Percentiles rank a stretch among this genome's conserved stretches.
Conservation (phyloP, 92 coral and sea anemone species). For the Paragorgia papillata region DNA sequence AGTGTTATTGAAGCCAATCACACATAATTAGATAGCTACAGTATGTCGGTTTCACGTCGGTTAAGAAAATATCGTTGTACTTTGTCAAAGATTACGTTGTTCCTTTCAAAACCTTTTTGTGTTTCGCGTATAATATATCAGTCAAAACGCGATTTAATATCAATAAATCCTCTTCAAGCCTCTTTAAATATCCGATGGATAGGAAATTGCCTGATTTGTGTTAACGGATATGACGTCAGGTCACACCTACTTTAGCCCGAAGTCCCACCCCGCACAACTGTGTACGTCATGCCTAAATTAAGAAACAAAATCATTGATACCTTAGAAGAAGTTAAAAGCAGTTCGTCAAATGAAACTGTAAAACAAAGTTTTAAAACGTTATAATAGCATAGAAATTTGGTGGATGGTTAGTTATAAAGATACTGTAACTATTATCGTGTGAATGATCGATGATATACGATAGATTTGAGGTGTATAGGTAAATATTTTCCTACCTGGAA, state of each 20-base stretch:
- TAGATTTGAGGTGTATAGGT: background rate
- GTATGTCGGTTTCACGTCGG: too few relatives aligned
- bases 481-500: background rate
- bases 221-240: constrained; percentile 43
- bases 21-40: too few relatives aligned
- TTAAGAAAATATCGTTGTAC: too few relatives aligned
- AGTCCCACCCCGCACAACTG: constrained; percentile 9
- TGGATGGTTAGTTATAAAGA: background rate
- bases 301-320: background rate
- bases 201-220: constrained; percentile 22
- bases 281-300: constrained; percentile 32
- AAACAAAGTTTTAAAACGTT: background rate
- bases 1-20: too few relatives aligned
- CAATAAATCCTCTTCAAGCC: background rate
- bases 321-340: constrained; percentile 1
- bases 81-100: too few relatives aligned
- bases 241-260: constrained; percentile 21
- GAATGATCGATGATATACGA: background rate
- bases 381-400: background rate
- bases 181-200: constrained; percentile 5
- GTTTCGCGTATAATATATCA: background rate
- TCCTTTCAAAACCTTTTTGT: background rate
- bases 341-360: background rate
- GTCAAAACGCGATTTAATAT: background rate
- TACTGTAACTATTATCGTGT: background rate